phyloP scores from a whole-genome alignment of 2,888 invertebrate genomes.

The Oeneis ivallda region DNA sequence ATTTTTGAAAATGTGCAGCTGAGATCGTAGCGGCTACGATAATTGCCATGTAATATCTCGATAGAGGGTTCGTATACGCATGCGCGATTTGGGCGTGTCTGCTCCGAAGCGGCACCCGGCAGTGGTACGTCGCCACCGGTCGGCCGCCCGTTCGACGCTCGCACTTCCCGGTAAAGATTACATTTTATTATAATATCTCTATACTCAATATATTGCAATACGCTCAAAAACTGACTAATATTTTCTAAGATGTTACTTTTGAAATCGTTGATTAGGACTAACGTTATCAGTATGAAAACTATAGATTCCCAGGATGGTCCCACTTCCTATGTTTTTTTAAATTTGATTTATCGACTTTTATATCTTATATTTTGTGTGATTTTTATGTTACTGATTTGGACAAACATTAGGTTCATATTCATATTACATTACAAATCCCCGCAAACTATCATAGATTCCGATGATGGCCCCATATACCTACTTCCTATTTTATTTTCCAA shows the following conservation, averaged over 20 bases:
- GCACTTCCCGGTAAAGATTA: slow-evolving; percentile 38
- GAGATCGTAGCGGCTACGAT: slow-evolving; percentile 15
- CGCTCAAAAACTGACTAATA: not conserved
- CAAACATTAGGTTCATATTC: not conserved
- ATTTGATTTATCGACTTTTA: slow-evolving; percentile 8
- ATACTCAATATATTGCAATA: slow-evolving; percentile 6
- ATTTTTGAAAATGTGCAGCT: slow-evolving; percentile 11
- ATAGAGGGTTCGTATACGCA: slow-evolving; percentile 51
- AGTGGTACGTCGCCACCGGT: slow-evolving; percentile 61
- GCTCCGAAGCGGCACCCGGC: slow-evolving; percentile 55
- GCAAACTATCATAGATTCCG: not conserved
- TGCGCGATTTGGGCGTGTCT: slow-evolving; percentile 77
- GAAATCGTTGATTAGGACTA: not conserved
- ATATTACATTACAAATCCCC: not conserved
- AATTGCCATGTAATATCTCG: slow-evolving; percentile 22
- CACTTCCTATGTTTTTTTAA: too few species aligned
- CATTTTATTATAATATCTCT: slow-evolving; percentile 26
- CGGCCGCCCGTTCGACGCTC: slow-evolving; percentile 41
- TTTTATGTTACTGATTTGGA: too few species aligned
- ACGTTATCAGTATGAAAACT: too few species aligned
- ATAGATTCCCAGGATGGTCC: too few species aligned
- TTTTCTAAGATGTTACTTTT: not conserved
- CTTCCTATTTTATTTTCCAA: not conserved
- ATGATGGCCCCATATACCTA: not conserved
- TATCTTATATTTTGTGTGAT: too few species aligned